A percentile compares a stretch with the other conserved stretches of the same genome.
These are phyloP conservation scores for Euplagia quadripunctaria DNA, from an alignment of 2,888 invertebrate genomes.

Conservation along the genomic window DNA sequence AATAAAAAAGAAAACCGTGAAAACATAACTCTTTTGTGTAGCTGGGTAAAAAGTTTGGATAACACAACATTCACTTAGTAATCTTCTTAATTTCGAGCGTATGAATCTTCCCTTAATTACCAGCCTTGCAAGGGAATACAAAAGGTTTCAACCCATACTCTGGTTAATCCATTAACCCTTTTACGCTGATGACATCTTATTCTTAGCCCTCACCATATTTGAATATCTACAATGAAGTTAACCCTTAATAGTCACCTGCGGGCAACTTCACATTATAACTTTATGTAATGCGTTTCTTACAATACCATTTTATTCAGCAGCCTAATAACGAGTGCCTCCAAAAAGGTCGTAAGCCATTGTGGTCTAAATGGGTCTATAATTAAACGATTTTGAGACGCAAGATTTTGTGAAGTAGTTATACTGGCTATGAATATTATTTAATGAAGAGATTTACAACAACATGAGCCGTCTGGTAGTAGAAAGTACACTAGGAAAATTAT, in stretches of 20 bases:
- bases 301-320: background rate
- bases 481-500: no score
- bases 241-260: slow-evolving; percentile 7
- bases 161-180: background rate
- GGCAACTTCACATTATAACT: slow-evolving; percentile 8
- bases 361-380: slow-evolving; percentile 23
- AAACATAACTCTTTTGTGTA: no score
- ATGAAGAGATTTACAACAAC: no score
- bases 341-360: slow-evolving; percentile 13
- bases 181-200: background rate
- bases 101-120: background rate
- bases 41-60: no score
- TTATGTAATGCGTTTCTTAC: slow-evolving; percentile 13
- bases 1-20: no score
- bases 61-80: no score
- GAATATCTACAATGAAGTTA: slow-evolving; percentile 13
- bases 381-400: no score
- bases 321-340: no score
- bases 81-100: background rate
- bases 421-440: no score
- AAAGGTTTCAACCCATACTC: background rate
- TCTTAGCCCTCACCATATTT: background rate
- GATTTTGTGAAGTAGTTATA: no score
- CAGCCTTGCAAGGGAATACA: background rate
- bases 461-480: no score